Percentiles rank a stretch among this genome's conserved stretches.
These are phyloP conservation scores for rat (Rattus norvegicus) DNA, from an alignment of 2,113 vertebrate species.

Conservation along the genomic window GRCr8 NC_086027.1:33148001-33148500, in stretches of 20 bases:
- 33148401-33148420: constrained; percentile 2
- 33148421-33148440: not conserved
- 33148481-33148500: not conserved
- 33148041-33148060: not conserved
- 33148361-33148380: constrained; percentile 30
- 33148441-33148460: not conserved
- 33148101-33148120: not conserved
- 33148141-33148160: not conserved
- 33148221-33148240: not conserved
- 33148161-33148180: not conserved
- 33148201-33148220: not conserved
- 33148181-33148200: not conserved
- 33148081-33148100: not conserved
- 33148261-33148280: not conserved
- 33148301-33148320: not conserved
- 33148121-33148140: not conserved
- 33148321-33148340: not conserved
- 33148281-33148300: not conserved
- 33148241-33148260: not conserved
- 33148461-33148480: not conserved
- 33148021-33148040: not conserved
- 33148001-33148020: not conserved
- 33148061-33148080: not conserved
- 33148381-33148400: constrained; percentile 2
- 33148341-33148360: not conserved